Base-by-base conservation (phyloP, 2,888 invertebrate species). In the Linnaemya tessellans region DNA sequence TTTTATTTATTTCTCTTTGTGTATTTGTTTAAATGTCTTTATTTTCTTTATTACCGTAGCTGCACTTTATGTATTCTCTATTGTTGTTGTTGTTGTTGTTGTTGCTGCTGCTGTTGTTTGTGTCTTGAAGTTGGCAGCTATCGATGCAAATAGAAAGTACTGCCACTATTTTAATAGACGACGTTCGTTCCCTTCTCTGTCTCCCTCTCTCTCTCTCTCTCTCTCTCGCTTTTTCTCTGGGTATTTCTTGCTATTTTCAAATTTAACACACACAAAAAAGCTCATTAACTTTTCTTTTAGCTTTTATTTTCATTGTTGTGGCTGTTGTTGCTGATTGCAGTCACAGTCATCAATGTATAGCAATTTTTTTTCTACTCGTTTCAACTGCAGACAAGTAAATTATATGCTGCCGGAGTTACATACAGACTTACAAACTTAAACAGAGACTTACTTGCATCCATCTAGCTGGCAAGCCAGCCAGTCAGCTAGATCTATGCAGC, bases 101-200 rank as follows among this genome's bases (percentile, higher is more conserved):
- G 73, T 56, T 64, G 73, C 49, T 30, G 30, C 46, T 80, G 67
- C 78, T 74, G 70, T 68, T 64, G 73, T 56, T 67, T 74, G 77
- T 56, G 73, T 73, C 71, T 77, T 73, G 15, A 41, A 77, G 67
- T 80, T 82, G 80, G 77, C 77, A 73, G 80, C 70, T 70, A 60
- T 51, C 54, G 70, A 81, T 82, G 78, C 85, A 82, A 85, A 79
- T 82, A 85, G 81, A 85, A 85, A 85, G 85, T 85, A 79, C 81
- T 74, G 73, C 68, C 15, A 67, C 51, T 71, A 74, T 79, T 79
- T 71, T 65, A 58, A 67, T 68, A 46, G 35, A n/a, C 20, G 20
- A 54, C 58, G 56, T 51, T 62, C 35, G 46, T 65, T 25, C 46
- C 54, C 54, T 15, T 49, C 18, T 64, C 35, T n/a, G n/a, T n/a